A percentile compares a stretch with the other conserved stretches of the same genome.
phyloP scores from a whole-genome alignment of 2,113 vertebrate genomes.

The Prolemur simus region DNA sequence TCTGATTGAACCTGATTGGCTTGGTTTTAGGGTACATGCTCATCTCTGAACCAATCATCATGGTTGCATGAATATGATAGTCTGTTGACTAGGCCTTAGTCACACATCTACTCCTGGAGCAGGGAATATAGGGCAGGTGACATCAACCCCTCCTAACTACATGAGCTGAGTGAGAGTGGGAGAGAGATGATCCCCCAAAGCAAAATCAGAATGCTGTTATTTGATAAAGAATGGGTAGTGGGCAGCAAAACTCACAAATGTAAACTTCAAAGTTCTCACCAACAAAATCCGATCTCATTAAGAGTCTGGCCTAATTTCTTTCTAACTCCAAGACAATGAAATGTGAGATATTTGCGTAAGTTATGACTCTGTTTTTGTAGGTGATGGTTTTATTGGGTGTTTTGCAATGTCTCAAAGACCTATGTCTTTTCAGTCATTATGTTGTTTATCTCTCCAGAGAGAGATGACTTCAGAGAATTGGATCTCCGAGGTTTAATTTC shows the following conservation, averaged over 20 bases:
- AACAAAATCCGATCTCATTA: neutral
- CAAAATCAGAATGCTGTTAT: neutral
- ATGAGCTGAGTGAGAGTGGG: neutral
- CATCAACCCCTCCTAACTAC: neutral
- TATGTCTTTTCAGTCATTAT: neutral
- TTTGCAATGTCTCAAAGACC: slow-evolving; percentile 38
- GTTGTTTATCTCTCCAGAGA: neutral
- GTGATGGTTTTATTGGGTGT: neutral
- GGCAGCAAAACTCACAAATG: neutral
- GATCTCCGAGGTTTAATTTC: neutral
- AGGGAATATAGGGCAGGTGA: neutral
- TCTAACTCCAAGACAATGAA: neutral
- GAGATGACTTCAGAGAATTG: neutral
- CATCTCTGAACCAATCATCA: neutral
- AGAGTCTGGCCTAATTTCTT: neutral
- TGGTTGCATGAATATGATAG: neutral
- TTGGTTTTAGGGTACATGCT: neutral
- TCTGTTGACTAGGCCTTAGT: neutral
- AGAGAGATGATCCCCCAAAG: neutral
- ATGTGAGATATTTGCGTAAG: neutral
- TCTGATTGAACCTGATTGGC: neutral
- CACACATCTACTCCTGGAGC: neutral
- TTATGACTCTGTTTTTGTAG: neutral
- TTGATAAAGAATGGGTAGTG: neutral
- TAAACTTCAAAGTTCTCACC: neutral